Percentiles rank a stretch among this genome's conserved stretches.
These are phyloP conservation scores for Felis catus DNA, from an alignment of 2,113 vertebrate genomes.

Conservation along the genomic window F.catus_Fca126_mat1.0 CM031418.1:95631501-95632000, in stretches of 20 bases:
- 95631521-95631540: background rate
- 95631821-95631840: background rate
- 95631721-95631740: constrained; percentile 28
- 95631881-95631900: constrained; percentile 69
- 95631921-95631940: constrained; percentile 21
- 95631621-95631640: constrained; percentile 53
- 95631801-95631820: background rate
- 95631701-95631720: constrained; percentile 47
- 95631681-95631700: constrained; percentile 38
- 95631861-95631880: constrained; percentile 42
- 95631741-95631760: background rate
- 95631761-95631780: background rate
- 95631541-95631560: constrained; percentile 43
- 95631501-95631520: constrained; percentile 1
- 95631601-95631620: constrained; percentile 47
- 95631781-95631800: background rate
- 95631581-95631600: constrained; percentile 36
- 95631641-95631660: constrained; percentile 43
- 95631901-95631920: constrained; percentile 6
- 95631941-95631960: background rate
- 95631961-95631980: constrained; percentile 14
- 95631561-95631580: constrained; percentile 30
- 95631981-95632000: constrained; percentile 3
- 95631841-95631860: background rate
- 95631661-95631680: constrained; percentile 51